These are phyloP conservation scores for Tachystola acroxantha DNA, from an alignment of 2,888 invertebrate genomes.

Conservation along the genomic window DNA sequence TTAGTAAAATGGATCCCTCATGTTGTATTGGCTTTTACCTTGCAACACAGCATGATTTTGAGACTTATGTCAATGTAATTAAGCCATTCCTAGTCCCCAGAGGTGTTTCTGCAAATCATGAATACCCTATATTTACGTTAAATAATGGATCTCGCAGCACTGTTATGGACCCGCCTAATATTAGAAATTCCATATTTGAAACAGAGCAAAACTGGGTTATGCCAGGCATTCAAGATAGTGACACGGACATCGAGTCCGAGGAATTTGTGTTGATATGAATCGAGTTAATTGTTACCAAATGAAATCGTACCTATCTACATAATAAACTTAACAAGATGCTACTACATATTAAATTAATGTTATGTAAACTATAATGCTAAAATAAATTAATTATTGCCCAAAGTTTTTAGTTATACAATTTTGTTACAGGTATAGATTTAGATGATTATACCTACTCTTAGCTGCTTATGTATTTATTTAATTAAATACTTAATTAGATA, in stretches of 20 bases:
- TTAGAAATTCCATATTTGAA: conserved; percentile 74
- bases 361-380: conserved; percentile 1
- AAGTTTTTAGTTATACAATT: not conserved
- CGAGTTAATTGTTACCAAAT: conserved; percentile 14
- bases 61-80: conserved; percentile 84
- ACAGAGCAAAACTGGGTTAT: conserved; percentile 72
- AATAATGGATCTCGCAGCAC: conserved; percentile 84
- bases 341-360: conserved; percentile 1
- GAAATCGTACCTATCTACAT: conserved; percentile 7
- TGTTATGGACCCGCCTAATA: conserved; percentile 74
- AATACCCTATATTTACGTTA: conserved; percentile 92
- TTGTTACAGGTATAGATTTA: conserved; percentile 3
- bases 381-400: conserved; percentile 3
- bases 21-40: conserved; percentile 95
- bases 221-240: conserved; percentile 72
- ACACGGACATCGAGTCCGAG: conserved; percentile 84
- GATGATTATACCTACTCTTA: not conserved
- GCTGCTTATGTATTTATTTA: conserved; percentile 1
- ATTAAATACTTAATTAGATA: conserved; percentile 14
- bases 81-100: conserved; percentile 76
- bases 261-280: conserved; percentile 84
- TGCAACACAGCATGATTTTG: conserved; percentile 85
- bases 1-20: conserved; percentile 94
- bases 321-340: conserved; percentile 5
- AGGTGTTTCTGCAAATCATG: conserved; percentile 68